Conservation (phyloP, 2,797 vertebrate genomes). For the Sebastiscus tertius region DNA sequence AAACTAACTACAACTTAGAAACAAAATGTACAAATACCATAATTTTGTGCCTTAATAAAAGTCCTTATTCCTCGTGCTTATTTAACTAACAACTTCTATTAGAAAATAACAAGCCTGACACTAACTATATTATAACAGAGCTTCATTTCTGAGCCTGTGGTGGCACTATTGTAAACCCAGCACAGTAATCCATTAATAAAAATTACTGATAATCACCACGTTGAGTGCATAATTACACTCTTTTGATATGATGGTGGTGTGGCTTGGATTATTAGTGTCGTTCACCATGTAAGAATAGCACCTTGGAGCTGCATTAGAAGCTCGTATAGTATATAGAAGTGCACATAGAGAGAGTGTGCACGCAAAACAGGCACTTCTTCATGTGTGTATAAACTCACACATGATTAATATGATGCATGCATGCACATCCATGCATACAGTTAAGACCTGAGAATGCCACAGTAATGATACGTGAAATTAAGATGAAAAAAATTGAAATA, state of each 20-base stretch:
- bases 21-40: slow-evolving; percentile 48
- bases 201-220: not conserved
- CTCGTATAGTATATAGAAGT: not conserved
- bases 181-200: not conserved
- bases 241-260: not conserved
- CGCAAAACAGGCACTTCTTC: slow-evolving; percentile 31
- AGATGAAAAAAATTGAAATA: slow-evolving; percentile 13
- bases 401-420: not conserved
- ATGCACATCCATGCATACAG: not conserved
- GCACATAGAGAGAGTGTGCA: not conserved
- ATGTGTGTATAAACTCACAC: slow-evolving; percentile 5
- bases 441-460: slow-evolving; percentile 60
- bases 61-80: not conserved
- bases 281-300: slow-evolving; percentile 37
- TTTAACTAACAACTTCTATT: not conserved
- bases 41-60: slow-evolving; percentile 6
- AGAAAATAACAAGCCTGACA: not conserved
- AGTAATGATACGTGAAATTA: not conserved
- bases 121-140: not conserved
- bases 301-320: slow-evolving; percentile 34
- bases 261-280: slow-evolving; percentile 10
- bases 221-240: not conserved
- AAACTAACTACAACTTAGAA: slow-evolving; percentile 33
- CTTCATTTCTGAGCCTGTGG: slow-evolving; percentile 17
- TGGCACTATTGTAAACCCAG: slow-evolving; percentile 13